Conservation (phyloP, 2,113 vertebrate genomes). For the Leptosomus discolor region DNA sequence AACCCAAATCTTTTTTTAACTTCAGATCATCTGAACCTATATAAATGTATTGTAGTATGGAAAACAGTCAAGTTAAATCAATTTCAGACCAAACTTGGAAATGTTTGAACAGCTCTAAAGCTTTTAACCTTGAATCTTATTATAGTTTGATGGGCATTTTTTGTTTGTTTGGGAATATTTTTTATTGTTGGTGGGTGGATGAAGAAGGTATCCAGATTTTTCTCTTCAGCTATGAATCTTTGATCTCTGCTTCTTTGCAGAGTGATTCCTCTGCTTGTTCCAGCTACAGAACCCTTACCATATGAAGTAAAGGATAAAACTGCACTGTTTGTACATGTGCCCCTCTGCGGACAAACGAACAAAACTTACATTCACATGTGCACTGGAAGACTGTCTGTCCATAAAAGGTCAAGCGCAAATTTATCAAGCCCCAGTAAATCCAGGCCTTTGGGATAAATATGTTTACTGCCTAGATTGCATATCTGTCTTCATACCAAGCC, state of each 20-base stretch:
- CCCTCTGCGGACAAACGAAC: not conserved
- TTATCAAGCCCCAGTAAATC: not conserved
- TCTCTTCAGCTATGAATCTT: not conserved
- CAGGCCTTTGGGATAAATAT: constrained; percentile 22
- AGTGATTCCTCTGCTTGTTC: not conserved
- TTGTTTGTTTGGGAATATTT: constrained; percentile 17
- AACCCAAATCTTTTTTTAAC: constrained; percentile 9
- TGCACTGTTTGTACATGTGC: not conserved
- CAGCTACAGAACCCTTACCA: not conserved
- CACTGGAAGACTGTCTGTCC: not conserved
- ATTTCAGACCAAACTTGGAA: constrained; percentile 29
- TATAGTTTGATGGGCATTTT: not conserved
- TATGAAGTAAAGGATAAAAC: not conserved
- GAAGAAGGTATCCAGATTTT: constrained; percentile 1
- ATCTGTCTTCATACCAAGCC: constrained; percentile 42
- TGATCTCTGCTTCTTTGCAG: not conserved
- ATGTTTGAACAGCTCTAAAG: not conserved
- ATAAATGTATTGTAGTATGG: not conserved
- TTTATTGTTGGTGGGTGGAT: not conserved
- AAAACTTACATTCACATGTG: not conserved
- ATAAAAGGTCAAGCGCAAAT: not conserved
- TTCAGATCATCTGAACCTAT: constrained; percentile 4
- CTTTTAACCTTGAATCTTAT: constrained; percentile 4
- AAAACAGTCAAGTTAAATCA: not conserved
- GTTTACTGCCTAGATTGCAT: constrained; percentile 29